A percentile compares a stretch with the other conserved stretches of the same genome.
Conservation (phyloP, 1,140 invertebrate species). For the Drosophila grimshawi region DNA sequence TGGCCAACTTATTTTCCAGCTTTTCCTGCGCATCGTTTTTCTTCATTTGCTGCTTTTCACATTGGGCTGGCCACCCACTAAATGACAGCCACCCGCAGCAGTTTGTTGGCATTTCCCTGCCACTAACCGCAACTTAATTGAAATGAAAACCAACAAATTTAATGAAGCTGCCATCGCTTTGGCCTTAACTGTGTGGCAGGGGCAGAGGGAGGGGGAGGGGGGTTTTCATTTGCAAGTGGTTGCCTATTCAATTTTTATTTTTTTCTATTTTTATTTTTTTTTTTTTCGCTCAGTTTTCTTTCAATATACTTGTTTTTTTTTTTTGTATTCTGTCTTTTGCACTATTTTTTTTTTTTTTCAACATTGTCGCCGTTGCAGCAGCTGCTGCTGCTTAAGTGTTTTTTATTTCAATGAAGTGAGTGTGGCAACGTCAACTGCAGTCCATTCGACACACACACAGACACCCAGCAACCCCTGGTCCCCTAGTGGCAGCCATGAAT, state of each 20-base stretch:
- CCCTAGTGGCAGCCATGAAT: slow-evolving; percentile 24
- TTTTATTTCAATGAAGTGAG: slow-evolving; percentile 70
- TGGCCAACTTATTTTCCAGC: slow-evolving; percentile 24
- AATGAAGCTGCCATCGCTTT: slow-evolving; percentile 63
- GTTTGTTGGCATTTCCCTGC: slow-evolving; percentile 58
- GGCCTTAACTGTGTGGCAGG: slow-evolving; percentile 9
- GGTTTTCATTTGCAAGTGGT: slow-evolving; percentile 54
- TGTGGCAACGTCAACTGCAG: slow-evolving; percentile 30
- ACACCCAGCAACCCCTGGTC: not conserved
- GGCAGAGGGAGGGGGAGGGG: not conserved
- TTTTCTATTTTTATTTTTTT: slow-evolving; percentile 21
- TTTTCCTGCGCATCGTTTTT: not conserved
- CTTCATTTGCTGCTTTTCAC: not conserved
- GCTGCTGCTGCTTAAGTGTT: slow-evolving; percentile 71
- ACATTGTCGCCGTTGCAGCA: slow-evolving; percentile 51
- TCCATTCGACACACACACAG: not conserved
- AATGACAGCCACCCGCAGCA: slow-evolving; percentile 52
- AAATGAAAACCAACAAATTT: slow-evolving; percentile 74
- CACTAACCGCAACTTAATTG: slow-evolving; percentile 71
- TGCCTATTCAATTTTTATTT: slow-evolving; percentile 12
- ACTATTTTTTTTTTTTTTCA: slow-evolving; percentile 19
- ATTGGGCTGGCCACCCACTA: slow-evolving; percentile 4
- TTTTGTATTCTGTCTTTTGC: slow-evolving; percentile 16
- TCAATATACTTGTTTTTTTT: slow-evolving; percentile 7
- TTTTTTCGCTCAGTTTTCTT: slow-evolving; percentile 8